These are phyloP conservation scores for Nebria salina DNA, from an alignment of 2,888 invertebrate species.

Conservation along the genomic window DNA sequence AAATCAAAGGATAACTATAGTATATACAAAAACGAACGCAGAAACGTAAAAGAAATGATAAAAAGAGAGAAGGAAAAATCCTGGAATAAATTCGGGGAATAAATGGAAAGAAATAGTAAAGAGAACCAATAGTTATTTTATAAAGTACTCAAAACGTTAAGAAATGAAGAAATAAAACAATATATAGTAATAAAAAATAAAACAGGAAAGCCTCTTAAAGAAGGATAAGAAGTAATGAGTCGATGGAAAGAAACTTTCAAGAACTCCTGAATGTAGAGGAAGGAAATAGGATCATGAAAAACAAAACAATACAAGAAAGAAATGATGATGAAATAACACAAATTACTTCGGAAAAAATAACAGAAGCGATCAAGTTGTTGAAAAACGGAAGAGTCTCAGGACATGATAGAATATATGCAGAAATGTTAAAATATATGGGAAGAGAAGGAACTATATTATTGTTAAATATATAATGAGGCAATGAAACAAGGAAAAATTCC, in stretches of 20 bases:
- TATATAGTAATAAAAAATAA: not conserved
- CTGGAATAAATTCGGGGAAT: slow-evolving; percentile 25
- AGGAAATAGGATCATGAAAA: not conserved
- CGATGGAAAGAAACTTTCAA: no score
- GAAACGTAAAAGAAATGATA: slow-evolving; percentile 10
- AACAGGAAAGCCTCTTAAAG: not conserved
- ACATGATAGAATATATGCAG: slow-evolving; percentile 5
- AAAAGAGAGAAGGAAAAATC: slow-evolving; percentile 10
- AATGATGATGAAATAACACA: not conserved
- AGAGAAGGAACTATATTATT: not conserved
- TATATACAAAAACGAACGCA: slow-evolving; percentile 13
- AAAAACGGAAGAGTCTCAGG: not conserved
- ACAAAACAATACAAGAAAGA: not conserved
- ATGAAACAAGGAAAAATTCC: slow-evolving; percentile 27
- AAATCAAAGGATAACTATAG: not conserved
- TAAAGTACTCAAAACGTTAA: slow-evolving; percentile 7
- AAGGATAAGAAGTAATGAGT: no score
- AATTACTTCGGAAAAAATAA: not conserved
- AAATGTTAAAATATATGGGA: not conserved
- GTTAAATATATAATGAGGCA: slow-evolving; percentile 7
- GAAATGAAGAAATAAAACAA: not conserved
- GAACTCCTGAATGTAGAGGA: no score
- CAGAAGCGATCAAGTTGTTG: not conserved
- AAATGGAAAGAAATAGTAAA: not conserved
- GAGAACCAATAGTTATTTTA: slow-evolving; percentile 28